phyloP scores from a whole-genome alignment of 1,140 invertebrate species.

The Pseudomyrmex sp. region DNA sequence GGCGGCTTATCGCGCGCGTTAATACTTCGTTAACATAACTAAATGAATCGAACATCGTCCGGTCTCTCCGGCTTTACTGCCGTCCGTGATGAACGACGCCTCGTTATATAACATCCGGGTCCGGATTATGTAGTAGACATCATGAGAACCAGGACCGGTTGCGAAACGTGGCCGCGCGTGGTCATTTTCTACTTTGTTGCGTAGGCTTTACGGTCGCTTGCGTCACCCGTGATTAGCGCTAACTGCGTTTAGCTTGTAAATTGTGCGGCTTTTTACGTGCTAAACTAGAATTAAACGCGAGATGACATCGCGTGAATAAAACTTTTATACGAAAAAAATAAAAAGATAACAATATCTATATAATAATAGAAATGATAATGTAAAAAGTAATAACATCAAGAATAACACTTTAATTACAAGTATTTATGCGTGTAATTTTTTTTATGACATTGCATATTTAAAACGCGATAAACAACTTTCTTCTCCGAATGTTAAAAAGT shows the following conservation, averaged over 20 bases:
- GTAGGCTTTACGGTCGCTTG: neutral
- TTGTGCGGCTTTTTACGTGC: neutral
- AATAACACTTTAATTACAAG: too few species aligned
- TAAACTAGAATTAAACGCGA: neutral
- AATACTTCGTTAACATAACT: slow-evolving; percentile 63
- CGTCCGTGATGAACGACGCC: slow-evolving; percentile 51
- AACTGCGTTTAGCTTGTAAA: neutral
- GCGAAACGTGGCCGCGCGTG: neutral
- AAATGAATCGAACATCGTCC: slow-evolving; percentile 53
- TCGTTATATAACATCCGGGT: neutral
- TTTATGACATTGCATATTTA: too few species aligned
- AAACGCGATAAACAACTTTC: too few species aligned
- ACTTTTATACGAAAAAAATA: neutral
- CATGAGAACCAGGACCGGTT: neutral
- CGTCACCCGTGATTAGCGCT: neutral
- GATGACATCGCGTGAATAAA: neutral
- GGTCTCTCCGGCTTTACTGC: slow-evolving; percentile 22
- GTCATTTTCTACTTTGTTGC: slow-evolving; percentile 20
- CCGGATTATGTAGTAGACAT: neutral
- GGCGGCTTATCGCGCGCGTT: slow-evolving; percentile 47
- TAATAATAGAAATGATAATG: too few species aligned
- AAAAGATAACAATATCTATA: neutral
- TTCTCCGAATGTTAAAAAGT: neutral
- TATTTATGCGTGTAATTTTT: too few species aligned
- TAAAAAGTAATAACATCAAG: too few species aligned